phyloP scores from a whole-genome alignment of 2,113 vertebrate species.

The Bos indicus region DNA sequence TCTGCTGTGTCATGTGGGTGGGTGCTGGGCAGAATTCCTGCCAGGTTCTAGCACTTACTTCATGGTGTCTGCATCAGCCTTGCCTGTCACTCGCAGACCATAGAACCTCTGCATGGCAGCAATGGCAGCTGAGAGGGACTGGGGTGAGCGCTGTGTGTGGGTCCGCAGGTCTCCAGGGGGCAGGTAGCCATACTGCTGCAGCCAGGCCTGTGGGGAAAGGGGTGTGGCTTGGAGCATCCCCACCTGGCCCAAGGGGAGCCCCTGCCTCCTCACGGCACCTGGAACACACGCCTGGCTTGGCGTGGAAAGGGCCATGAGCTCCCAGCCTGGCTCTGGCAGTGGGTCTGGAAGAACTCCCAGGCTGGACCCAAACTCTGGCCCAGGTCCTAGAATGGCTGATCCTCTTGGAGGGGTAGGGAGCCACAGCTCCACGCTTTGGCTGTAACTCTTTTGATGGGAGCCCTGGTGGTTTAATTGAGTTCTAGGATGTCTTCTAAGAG shows the following conservation, averaged over 20 bases:
- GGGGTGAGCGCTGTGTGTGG: constrained; percentile 89
- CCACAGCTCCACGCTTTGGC: background rate
- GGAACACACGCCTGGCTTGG: background rate
- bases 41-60: constrained; percentile 79
- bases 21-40: background rate
- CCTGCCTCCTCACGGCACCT: background rate
- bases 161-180: constrained; percentile 90
- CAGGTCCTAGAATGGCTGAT: constrained; percentile 14
- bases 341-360: constrained; percentile 1
- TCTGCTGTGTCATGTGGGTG: background rate
- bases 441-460: background rate
- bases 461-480: background rate
- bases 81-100: constrained; percentile 87
- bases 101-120: constrained; percentile 93
- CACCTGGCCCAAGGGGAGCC: background rate
- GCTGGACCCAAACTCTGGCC: constrained; percentile 29
- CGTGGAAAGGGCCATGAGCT: background rate
- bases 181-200: constrained; percentile 94
- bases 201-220: constrained; percentile 83
- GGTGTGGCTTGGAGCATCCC: constrained; percentile 18
- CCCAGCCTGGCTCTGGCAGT: background rate
- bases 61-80: constrained; percentile 83
- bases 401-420: background rate
- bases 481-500: background rate
- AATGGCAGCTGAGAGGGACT: constrained; percentile 86